Percentiles rank a stretch among this genome's conserved stretches.
Evolutionary conservation across 2,888 invertebrate genomes (phyloP).

Genomic region (Hydraecia micacea): DNA sequence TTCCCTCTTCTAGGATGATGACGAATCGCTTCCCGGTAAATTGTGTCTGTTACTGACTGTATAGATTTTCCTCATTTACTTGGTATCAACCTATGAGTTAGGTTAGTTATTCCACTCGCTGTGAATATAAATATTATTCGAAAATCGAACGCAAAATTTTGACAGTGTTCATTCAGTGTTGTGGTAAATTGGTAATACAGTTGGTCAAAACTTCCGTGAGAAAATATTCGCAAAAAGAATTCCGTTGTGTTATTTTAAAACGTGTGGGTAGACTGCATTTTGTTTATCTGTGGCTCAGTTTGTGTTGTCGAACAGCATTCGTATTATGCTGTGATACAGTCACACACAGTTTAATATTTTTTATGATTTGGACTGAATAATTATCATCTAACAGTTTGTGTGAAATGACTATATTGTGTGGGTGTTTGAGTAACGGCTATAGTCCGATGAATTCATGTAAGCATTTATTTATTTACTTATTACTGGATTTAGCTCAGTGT

Average conservation of each 20-base stretch:
- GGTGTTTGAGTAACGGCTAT: conserved; percentile 69
- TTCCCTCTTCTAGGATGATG: conserved; percentile 29
- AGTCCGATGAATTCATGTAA: conserved; percentile 66
- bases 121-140: conserved; percentile 35
- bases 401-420: conserved; percentile 67
- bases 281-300: conserved; percentile 25
- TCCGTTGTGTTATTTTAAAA: not conserved
- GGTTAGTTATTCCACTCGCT: not conserved
- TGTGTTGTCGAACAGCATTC: conserved; percentile 2
- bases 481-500: not conserved
- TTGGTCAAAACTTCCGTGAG: not conserved
- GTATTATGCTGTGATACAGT: conserved; percentile 10
- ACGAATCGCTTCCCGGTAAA: conserved; percentile 59
- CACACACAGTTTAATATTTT: not conserved
- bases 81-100: not conserved
- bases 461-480: conserved; percentile 32
- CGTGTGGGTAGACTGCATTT: conserved; percentile 1
- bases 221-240: not conserved
- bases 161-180: conserved; percentile 24
- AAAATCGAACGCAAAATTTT: conserved; percentile 1
- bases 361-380: not conserved
- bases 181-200: conserved; percentile 15
- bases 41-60: not conserved
- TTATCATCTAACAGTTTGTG: not conserved
- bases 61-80: conserved; percentile 59